Base-by-base conservation (phyloP, 2,113 vertebrate species). In the Rhinoptilus africanus region DNA sequence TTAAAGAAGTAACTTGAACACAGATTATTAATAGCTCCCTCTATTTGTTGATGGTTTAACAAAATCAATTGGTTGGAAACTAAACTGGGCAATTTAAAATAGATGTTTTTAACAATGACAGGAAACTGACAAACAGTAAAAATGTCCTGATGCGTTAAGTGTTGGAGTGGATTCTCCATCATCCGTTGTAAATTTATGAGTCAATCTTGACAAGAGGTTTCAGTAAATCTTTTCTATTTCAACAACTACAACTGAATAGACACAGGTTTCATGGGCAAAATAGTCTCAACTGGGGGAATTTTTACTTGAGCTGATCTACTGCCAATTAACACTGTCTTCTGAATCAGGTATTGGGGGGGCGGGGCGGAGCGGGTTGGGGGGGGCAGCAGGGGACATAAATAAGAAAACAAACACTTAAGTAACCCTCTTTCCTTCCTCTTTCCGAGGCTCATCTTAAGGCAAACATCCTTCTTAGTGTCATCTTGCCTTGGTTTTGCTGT, bases 321-420 rank as follows among this genome's bases (percentile, higher is more conserved):
- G 19, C 20, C 23, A 26, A 2, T 83, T 51, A 80, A 11, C 26
- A 64, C 22, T 15, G n/a, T 47, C 10, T 82, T 90, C 68, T 67
- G 23, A 73, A 69, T 57, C 19, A 41, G 35, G 27, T 71, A 14
- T 30, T 67, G 11, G 1, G 2, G 19, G 5, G 8, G 2, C 3
- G 3, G 6, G 19, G 12, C 8, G 11, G 39, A 8, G 39, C 39
- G 39, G 39, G n/a, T n/a, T n/a, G n/a, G 11, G 1, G 3, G 19
- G 5, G 8, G 39, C 39, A 11, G 39, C 11, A 12, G 2, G 2
- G 3, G 6, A 26, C n/a, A 63, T 37, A 54, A 76, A 45, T 37
- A 26, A 57, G 35, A 37, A 83, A 79, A 63, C 10, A 62, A 75
- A 14, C 9, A 39, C 12, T 20, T 28, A 48, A 47, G 6, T 45